phyloP scores from a whole-genome alignment of 1,140 invertebrate species.

The Trinorchestia longiramus region DNA sequence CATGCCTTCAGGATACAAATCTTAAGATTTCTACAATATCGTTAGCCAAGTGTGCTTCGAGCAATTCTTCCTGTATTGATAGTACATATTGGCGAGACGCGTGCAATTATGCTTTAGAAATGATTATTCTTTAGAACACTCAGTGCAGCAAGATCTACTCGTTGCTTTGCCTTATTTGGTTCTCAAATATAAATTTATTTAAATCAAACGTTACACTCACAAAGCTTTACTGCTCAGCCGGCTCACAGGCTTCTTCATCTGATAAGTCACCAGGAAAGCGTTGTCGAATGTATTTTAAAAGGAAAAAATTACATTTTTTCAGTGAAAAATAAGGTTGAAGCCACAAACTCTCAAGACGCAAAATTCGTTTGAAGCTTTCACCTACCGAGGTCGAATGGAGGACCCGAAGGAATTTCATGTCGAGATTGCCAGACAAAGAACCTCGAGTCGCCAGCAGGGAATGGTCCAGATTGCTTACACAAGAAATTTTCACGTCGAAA shows the following conservation, averaged over 20 bases:
- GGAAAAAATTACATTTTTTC: background rate
- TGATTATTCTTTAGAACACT: no score
- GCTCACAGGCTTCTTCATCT: no score
- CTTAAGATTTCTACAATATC: background rate
- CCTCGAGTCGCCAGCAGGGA: background rate
- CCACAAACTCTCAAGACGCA: background rate
- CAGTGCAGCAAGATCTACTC: no score
- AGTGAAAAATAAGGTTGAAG: background rate
- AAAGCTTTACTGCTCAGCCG: no score
- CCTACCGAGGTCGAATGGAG: background rate
- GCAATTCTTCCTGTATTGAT: background rate
- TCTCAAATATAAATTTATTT: no score
- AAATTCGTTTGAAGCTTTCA: background rate
- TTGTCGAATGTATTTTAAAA: no score
- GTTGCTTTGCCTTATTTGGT: no score
- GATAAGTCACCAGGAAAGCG: no score
- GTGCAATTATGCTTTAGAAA: background rate
- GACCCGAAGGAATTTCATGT: background rate
- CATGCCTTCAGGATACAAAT: background rate
- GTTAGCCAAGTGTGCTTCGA: background rate
- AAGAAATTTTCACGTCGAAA: background rate
- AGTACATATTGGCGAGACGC: background rate
- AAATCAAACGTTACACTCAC: no score
- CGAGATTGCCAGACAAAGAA: constrained; percentile 19
- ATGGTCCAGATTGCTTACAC: constrained; percentile 33